Evolutionary conservation across 2,888 invertebrate genomes (phyloP).

Genomic region (Trisateles emortualis): DNA sequence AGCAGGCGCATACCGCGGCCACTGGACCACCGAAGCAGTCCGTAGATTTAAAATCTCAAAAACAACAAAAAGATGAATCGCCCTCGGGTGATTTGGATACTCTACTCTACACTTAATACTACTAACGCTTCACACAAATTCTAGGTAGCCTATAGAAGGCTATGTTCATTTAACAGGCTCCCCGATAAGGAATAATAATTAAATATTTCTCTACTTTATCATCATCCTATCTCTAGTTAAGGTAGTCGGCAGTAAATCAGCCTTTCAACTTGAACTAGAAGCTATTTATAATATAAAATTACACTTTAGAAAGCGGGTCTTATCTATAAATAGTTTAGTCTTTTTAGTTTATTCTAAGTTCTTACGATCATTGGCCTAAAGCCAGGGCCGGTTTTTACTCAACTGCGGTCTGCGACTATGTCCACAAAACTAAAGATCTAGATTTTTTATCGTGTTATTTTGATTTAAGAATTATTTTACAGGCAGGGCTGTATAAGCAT

Average conservation of each 20-base stretch:
- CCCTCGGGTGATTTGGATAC: too few species aligned
- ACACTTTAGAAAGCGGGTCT: slow-evolving; percentile 25
- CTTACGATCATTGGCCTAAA: slow-evolving; percentile 28
- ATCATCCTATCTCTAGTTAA: neutral
- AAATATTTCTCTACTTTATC: neutral
- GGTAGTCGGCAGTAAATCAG: slow-evolving; percentile 1
- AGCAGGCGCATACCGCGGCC: too few species aligned
- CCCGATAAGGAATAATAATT: neutral
- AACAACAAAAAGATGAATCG: too few species aligned
- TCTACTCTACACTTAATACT: too few species aligned
- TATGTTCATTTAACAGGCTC: neutral
- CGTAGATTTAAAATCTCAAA: too few species aligned
- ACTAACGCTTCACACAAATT: too few species aligned
- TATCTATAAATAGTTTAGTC: slow-evolving; percentile 26
- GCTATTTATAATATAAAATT: slow-evolving; percentile 33
- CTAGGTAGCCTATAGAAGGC: neutral
- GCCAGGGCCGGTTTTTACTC: slow-evolving; percentile 23
- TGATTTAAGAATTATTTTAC: too few species aligned
- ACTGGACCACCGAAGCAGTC: too few species aligned
- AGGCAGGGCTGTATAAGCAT: too few species aligned
- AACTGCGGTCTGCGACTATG: too few species aligned
- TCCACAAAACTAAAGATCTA: too few species aligned
- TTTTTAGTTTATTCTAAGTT: slow-evolving; percentile 37
- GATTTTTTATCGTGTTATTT: too few species aligned
- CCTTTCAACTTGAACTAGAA: neutral